Evolutionary conservation across 2,113 vertebrate genomes (phyloP).

Genomic region (Dipodomys ordii): DNA sequence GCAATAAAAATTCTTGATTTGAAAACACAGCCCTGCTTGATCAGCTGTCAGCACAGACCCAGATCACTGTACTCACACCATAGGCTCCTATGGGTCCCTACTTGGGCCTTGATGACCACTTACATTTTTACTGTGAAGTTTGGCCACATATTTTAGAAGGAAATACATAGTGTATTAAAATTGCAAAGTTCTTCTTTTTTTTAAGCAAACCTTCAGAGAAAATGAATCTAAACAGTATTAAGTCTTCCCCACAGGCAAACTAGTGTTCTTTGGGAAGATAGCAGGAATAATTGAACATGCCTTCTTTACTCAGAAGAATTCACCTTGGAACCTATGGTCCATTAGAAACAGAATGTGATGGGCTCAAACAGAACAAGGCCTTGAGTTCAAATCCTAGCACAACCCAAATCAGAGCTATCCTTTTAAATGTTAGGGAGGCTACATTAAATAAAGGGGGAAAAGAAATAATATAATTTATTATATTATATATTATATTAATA

Average conservation of each 20-base stretch:
- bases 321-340: background rate
- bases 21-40: slow-evolving; percentile 73
- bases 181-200: background rate
- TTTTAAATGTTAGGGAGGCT: background rate
- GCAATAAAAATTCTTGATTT: slow-evolving; percentile 77
- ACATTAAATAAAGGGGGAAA: background rate
- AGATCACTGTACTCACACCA: background rate
- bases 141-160: background rate
- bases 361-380: too few species aligned
- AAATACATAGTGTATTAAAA: background rate
- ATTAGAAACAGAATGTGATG: too few species aligned
- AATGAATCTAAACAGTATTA: slow-evolving; percentile 36
- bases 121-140: background rate
- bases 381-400: background rate
- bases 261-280: background rate
- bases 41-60: slow-evolving; percentile 58
- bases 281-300: background rate
- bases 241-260: background rate
- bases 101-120: background rate
- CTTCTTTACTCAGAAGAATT: background rate
- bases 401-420: background rate
- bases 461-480: background rate
- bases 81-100: background rate
- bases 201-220: slow-evolving; percentile 47
- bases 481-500: background rate